Conservation (phyloP, 2,113 vertebrate genomes). For the Reinhardtius hippoglossoides region DNA sequence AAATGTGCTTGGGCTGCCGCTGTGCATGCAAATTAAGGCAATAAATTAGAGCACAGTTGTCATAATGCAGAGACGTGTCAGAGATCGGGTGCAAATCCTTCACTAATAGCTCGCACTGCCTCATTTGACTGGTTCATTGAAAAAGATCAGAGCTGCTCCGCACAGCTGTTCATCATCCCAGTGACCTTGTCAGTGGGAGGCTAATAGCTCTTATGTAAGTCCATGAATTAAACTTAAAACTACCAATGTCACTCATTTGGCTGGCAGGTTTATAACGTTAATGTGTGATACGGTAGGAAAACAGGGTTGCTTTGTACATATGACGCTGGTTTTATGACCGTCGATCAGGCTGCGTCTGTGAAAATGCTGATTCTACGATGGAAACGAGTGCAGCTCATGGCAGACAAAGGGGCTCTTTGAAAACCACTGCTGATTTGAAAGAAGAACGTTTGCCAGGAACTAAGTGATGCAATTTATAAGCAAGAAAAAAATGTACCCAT, state of each 20-base stretch:
- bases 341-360: conserved; percentile 31
- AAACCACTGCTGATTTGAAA: conserved; percentile 30
- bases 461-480: neutral
- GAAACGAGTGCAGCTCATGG: conserved; percentile 35
- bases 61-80: conserved; percentile 17
- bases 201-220: conserved; percentile 45
- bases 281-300: conserved; percentile 23
- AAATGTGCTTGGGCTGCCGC: neutral
- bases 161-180: conserved; percentile 45
- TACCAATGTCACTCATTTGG: conserved; percentile 40
- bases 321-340: conserved; percentile 29
- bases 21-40: conserved; percentile 15
- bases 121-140: conserved; percentile 43
- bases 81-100: conserved; percentile 30
- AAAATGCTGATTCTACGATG: conserved; percentile 52
- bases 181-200: conserved; percentile 48
- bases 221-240: conserved; percentile 37
- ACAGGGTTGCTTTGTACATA: conserved; percentile 40
- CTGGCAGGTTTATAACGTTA: conserved; percentile 23
- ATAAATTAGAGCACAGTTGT: conserved; percentile 12
- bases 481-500: conserved; percentile 12
- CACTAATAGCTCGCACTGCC: conserved; percentile 32
- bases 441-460: neutral
- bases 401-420: conserved; percentile 36
- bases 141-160: conserved; percentile 29